A percentile compares a stretch with the other conserved stretches of the same genome.
Conservation (phyloP, 1,140 invertebrate species). For the Luehdorfia chinensis region DNA sequence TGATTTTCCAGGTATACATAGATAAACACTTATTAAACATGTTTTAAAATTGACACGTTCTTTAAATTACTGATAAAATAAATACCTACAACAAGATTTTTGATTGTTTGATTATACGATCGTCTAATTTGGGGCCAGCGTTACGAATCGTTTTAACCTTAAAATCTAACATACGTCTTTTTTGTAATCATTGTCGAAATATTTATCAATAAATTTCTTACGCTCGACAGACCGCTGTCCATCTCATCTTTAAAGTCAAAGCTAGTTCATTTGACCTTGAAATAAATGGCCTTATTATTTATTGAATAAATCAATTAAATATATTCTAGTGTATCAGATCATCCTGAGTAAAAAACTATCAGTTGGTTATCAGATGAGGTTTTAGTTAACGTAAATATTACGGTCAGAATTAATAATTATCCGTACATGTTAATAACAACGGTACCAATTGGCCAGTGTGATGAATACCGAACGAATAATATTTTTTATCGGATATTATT, state of each 20-base stretch:
- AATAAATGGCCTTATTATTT: slow-evolving; percentile 59
- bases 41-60: too few relatives aligned
- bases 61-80: too few relatives aligned
- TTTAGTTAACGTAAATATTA: background rate
- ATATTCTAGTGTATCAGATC: slow-evolving; percentile 27
- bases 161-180: background rate
- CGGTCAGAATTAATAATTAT: background rate
- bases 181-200: background rate
- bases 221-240: slow-evolving; percentile 37
- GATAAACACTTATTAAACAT: too few relatives aligned
- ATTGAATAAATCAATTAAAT: slow-evolving; percentile 41
- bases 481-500: too few relatives aligned
- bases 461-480: too few relatives aligned
- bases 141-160: background rate
- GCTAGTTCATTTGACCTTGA: slow-evolving; percentile 60
- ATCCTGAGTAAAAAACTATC: slow-evolving; percentile 22
- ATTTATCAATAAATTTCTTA: slow-evolving; percentile 24
- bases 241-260: slow-evolving; percentile 48
- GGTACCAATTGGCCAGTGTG: too few relatives aligned
- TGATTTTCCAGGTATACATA: too few relatives aligned
- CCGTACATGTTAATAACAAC: too few relatives aligned
- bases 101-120: too few relatives aligned
- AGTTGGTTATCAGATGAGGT: background rate
- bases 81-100: too few relatives aligned
- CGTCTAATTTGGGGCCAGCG: too few relatives aligned